A percentile compares a stretch with the other conserved stretches of the same genome.
Evolutionary conservation across 2,888 invertebrate species (phyloP).

Genomic region (Melinaea menophilus): DNA sequence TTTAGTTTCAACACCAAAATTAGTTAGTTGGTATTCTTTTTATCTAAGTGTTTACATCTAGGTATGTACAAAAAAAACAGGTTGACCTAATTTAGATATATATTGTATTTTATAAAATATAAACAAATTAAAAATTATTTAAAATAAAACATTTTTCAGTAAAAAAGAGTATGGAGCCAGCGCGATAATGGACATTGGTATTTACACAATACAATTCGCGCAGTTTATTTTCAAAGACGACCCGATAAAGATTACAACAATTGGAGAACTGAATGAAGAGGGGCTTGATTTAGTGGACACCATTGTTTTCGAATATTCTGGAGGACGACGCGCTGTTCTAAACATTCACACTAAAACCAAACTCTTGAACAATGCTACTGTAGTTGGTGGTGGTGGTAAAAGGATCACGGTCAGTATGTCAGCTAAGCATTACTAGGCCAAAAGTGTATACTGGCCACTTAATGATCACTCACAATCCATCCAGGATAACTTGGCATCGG

Average conservation of each 20-base stretch:
- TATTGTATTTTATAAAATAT: no score
- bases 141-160: slow-evolving; percentile 46
- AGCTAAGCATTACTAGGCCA: not conserved
- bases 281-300: slow-evolving; percentile 83
- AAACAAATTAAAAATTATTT: no score
- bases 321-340: slow-evolving; percentile 80
- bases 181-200: slow-evolving; percentile 85
- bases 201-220: slow-evolving; percentile 86
- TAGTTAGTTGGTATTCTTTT: no score
- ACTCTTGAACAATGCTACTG: slow-evolving; percentile 79
- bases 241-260: slow-evolving; percentile 82
- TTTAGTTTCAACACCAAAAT: no score
- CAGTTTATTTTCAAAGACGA: slow-evolving; percentile 83
- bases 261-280: slow-evolving; percentile 82
- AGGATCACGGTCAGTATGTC: not conserved
- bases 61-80: no score
- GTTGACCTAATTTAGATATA: no score
- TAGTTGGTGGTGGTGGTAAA: slow-evolving; percentile 82
- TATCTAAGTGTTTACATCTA: no score
- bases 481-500: not conserved
- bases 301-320: slow-evolving; percentile 80
- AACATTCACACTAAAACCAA: slow-evolving; percentile 66
- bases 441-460: no score
- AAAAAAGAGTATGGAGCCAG: slow-evolving; percentile 87
- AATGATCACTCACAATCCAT: not conserved